A percentile compares a stretch with the other conserved stretches of the same genome.
Conservation (phyloP, 2,113 vertebrate genomes). For the Pelobates fuscus region DNA sequence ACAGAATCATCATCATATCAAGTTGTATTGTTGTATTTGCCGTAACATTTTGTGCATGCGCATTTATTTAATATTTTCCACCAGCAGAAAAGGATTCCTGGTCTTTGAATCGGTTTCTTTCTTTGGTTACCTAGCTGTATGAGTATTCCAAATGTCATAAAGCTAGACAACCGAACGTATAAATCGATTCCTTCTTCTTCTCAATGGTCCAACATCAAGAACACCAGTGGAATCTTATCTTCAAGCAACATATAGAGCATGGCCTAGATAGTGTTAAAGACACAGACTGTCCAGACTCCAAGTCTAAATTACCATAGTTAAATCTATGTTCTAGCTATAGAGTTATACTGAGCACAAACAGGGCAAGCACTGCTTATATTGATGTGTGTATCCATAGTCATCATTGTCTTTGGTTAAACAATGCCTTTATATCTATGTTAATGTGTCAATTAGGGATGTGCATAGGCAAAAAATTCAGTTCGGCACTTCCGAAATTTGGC, state of each 20-base stretch:
- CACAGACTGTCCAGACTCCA: not conserved
- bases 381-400: too few species aligned
- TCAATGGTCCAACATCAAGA: not conserved
- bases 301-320: too few species aligned
- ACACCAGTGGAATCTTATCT: not conserved
- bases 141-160: slow-evolving; percentile 97
- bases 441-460: too few species aligned
- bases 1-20: too few species aligned
- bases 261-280: not conserved
- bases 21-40: too few species aligned
- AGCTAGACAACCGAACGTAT: slow-evolving; percentile 98
- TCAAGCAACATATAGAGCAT: not conserved
- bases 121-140: slow-evolving; percentile 99
- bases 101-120: slow-evolving; percentile 84
- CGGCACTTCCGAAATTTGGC: too few species aligned
- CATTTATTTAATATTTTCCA: not conserved
- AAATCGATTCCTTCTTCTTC: slow-evolving; percentile 72
- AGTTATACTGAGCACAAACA: too few species aligned
- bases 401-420: too few species aligned
- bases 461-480: too few species aligned
- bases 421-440: too few species aligned
- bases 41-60: not conserved
- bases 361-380: too few species aligned
- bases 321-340: too few species aligned
- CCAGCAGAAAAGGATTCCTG: not conserved